Percentiles rank a stretch among this genome's conserved stretches.
Conservation (phyloP, 2,797 vertebrate species). For the Diglossa cyanea region DNA sequence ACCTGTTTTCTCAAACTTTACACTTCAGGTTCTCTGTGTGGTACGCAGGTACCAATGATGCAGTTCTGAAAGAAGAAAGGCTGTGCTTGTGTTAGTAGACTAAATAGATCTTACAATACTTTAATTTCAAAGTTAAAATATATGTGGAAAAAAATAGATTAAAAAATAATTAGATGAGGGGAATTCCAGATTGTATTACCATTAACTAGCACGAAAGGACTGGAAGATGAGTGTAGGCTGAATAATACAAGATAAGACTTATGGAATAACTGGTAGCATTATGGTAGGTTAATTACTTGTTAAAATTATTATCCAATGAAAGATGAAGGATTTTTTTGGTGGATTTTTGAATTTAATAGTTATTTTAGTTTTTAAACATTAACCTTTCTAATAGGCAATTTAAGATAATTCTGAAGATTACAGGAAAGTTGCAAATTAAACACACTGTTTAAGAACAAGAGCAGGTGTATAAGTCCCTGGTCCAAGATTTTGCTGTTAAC, state of each 20-base stretch:
- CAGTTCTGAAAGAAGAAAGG: neutral
- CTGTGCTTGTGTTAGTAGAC: neutral
- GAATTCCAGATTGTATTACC: neutral
- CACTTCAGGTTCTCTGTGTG: neutral
- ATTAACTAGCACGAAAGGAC: neutral
- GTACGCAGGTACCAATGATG: neutral
- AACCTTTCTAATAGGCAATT: conserved; percentile 56
- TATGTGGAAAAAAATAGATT: neutral
- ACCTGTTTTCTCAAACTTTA: neutral
- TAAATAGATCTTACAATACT: neutral
- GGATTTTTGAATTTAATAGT: conserved; percentile 61
- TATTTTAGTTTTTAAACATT: conserved; percentile 64
- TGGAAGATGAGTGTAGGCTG: neutral
- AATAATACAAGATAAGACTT: conserved; percentile 12
- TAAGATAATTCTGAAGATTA: conserved; percentile 70
- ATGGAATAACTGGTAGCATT: conserved; percentile 29
- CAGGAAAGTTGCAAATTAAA: conserved; percentile 65
- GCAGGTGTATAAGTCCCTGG: conserved; percentile 48
- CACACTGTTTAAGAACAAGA: conserved; percentile 27
- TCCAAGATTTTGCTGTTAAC: conserved; percentile 39
- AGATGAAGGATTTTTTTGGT: conserved; percentile 33
- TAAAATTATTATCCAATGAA: conserved; percentile 55
- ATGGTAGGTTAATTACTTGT: conserved; percentile 53
- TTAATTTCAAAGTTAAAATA: neutral
- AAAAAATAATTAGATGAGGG: neutral